Percentiles rank a stretch among this genome's conserved stretches.
phyloP scores from a whole-genome alignment of 2,888 invertebrate species.

The Tenthredo livida region DNA sequence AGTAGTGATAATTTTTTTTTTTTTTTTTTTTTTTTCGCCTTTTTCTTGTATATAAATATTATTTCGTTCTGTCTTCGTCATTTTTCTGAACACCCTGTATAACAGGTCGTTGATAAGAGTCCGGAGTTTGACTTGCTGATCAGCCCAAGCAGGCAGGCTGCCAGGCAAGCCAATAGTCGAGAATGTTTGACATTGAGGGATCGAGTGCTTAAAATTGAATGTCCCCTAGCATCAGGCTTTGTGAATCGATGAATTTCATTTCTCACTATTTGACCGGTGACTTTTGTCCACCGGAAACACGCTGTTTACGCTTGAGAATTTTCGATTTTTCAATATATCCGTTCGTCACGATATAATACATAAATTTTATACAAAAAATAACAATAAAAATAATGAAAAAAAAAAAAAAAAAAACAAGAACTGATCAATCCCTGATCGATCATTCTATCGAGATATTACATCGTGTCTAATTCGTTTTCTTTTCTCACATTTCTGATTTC shows the following conservation, averaged over 20 bases:
- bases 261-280: conserved; percentile 26
- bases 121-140: conserved; percentile 43
- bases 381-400: not conserved
- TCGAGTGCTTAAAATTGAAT: conserved; percentile 25
- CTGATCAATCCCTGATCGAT: no score
- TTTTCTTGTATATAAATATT: not conserved
- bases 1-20: not conserved
- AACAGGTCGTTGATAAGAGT: conserved; percentile 13
- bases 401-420: not conserved
- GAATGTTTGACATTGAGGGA: conserved; percentile 43
- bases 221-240: not conserved
- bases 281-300: conserved; percentile 43
- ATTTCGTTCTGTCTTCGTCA: not conserved
- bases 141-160: not conserved
- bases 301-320: conserved; percentile 4
- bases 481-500: conserved; percentile 40
- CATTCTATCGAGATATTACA: not conserved
- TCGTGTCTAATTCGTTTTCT: not conserved
- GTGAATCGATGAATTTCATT: conserved; percentile 47
- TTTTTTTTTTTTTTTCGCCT: not conserved
- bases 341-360: not conserved
- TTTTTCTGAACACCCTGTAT: conserved; percentile 1
- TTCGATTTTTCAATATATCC: conserved; percentile 5
- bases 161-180: not conserved
- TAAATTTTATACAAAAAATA: no score